Base-by-base conservation (phyloP, 53 echinoderm and acorn worm genomes). In the Crossaster papposus region DNA sequence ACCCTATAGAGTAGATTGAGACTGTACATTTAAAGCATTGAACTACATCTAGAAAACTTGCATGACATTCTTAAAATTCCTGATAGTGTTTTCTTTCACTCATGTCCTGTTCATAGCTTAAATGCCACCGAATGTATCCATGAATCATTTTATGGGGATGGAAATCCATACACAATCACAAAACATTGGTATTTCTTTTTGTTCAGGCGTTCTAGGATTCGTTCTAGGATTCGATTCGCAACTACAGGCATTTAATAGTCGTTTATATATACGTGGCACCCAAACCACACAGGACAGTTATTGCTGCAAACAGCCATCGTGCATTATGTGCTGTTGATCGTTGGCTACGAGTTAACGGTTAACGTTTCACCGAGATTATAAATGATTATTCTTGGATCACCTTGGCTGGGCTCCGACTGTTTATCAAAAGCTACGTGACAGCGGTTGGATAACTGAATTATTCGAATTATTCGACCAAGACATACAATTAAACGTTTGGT, bases 301-400 rank as follows among this genome's bases (percentile, higher is more conserved):
- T 26, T 23, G 17, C 68, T 23, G 28, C 2, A n/a, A 68, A 26
- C 68, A n/a, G 4, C 68, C 17, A 68, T 4, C 58, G 17, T 58
- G 17, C 58, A 58, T 58, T 18, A 4, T n/a, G n/a, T 68, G 68
- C 68, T 0, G n/a, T 68, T n/a, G 4, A 68, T 28, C 68, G 28
- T 68, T 58, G 58, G 68, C 68, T 28, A 0, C 68, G 10, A 28
- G 68, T 68, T 68, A 68, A 68, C 68, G 68, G 68, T 68, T 68
- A 68, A 68, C 68, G 28, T 68, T 68, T 18, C 20, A n/a, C 68
- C 11, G 68, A 24, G 68, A 68, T 44, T 68, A 68, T 68, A 68
- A 68, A 68, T 68, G 26, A 68, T 68, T 68, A 23, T 68, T 2
- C 68, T 26, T 68, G 68, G 28, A 68, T 68, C 68, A 68, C 68